A percentile compares a stretch with the other conserved stretches of the same genome.
Evolutionary conservation across 2,888 invertebrate genomes (phyloP).

Genomic region (Cryptus armator): DNA sequence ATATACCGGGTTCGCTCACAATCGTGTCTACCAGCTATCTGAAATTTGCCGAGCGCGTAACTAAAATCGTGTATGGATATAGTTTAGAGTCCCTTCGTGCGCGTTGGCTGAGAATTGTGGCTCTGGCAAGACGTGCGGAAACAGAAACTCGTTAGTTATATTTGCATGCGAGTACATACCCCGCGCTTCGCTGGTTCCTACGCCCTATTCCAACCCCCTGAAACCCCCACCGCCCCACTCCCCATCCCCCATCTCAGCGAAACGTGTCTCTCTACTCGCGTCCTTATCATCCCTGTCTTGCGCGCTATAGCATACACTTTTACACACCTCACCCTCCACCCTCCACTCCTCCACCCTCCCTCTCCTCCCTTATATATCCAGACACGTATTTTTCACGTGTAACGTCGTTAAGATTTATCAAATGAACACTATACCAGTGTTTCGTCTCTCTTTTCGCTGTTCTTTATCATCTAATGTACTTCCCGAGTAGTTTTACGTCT

Average conservation of each 20-base stretch:
- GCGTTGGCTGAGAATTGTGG: constrained; percentile 60
- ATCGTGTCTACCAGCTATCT: constrained; percentile 62
- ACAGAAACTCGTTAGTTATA: constrained; percentile 68
- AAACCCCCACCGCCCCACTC: constrained; percentile 6
- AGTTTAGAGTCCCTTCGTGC: constrained; percentile 65
- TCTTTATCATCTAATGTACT: not conserved
- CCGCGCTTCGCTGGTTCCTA: constrained; percentile 29
- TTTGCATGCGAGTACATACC: constrained; percentile 66
- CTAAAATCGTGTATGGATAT: constrained; percentile 65
- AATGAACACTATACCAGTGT: not conserved
- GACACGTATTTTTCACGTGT: constrained; percentile 16
- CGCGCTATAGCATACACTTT: too few species aligned
- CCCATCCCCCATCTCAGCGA: constrained; percentile 10
- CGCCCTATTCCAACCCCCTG: constrained; percentile 31
- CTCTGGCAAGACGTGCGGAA: constrained; percentile 65
- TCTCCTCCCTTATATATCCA: not conserved
- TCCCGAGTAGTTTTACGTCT: not conserved
- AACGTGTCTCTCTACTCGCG: constrained; percentile 41
- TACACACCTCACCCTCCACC: not conserved
- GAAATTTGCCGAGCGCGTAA: constrained; percentile 59
- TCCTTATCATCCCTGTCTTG: not conserved
- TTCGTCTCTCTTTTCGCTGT: not conserved
- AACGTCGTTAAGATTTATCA: constrained; percentile 28
- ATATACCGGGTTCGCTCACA: constrained; percentile 29
- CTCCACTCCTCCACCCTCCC: too few species aligned